These are phyloP conservation scores for Bettongia penicillata DNA, from an alignment of 2,113 vertebrate genomes.

Conservation along the genomic window DNA sequence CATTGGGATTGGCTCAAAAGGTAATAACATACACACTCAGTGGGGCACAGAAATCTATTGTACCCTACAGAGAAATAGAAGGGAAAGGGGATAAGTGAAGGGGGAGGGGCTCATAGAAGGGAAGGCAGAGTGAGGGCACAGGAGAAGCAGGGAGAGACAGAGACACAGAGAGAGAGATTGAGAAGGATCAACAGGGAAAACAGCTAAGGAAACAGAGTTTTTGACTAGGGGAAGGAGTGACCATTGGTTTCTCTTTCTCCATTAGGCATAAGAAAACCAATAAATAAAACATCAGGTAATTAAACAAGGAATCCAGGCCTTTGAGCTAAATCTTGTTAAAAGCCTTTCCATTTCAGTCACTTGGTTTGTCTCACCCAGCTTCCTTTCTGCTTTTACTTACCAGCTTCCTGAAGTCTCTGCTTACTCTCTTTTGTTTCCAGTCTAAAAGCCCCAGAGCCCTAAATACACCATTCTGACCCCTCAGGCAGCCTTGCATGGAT, in stretches of 20 bases:
- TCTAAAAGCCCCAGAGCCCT: neutral
- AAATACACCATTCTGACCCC: neutral
- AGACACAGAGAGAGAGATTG: too few relatives aligned
- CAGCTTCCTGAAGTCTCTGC: neutral
- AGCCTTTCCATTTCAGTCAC: neutral
- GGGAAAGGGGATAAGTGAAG: too few relatives aligned
- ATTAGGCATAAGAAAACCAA: neutral
- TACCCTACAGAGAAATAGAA: too few relatives aligned
- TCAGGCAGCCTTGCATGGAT: neutral
- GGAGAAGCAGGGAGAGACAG: too few relatives aligned
- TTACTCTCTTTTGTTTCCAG: neutral
- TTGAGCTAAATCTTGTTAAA: neutral
- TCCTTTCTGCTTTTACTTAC: neutral
- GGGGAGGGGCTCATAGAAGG: too few relatives aligned
- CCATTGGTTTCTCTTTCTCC: neutral
- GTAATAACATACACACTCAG: too few relatives aligned
- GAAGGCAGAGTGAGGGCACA: too few relatives aligned
- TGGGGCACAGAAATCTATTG: too few relatives aligned
- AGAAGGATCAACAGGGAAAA: neutral
- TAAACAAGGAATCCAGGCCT: neutral
- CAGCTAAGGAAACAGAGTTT: neutral
- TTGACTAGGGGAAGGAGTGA: neutral
- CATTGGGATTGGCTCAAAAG: too few relatives aligned
- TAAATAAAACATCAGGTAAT: neutral
- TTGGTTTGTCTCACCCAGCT: neutral